Percentiles rank a stretch among this genome's conserved stretches.
phyloP scores from a whole-genome alignment of 2,113 vertebrate genomes.

The Rhea americana region DNA sequence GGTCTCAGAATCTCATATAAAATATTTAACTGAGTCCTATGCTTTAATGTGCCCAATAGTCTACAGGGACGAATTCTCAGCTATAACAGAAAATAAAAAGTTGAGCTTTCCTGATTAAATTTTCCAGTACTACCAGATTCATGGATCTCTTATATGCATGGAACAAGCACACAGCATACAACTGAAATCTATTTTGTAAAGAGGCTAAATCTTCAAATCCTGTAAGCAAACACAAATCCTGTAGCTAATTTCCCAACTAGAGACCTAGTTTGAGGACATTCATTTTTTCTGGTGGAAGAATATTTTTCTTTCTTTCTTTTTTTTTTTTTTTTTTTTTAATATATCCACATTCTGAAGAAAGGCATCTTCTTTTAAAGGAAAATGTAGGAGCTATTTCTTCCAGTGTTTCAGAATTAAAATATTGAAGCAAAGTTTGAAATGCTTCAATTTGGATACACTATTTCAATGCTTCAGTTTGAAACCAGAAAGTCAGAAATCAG shows the following conservation, averaged over 20 bases:
- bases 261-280: not conserved
- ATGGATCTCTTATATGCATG: not conserved
- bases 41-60: not conserved
- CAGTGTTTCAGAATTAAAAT: not conserved
- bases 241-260: not conserved
- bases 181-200: not conserved
- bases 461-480: not conserved
- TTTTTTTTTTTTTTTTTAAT: too few species aligned
- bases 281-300: not conserved
- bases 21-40: not conserved
- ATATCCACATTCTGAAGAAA: not conserved
- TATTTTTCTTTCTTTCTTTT: too few species aligned
- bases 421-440: not conserved
- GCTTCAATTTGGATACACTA: not conserved
- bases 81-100: not conserved
- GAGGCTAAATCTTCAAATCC: not conserved
- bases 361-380: not conserved
- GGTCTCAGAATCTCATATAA: not conserved
- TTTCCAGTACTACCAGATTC: not conserved
- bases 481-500: not conserved
- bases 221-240: not conserved
- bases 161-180: not conserved
- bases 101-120: not conserved
- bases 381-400: not conserved
- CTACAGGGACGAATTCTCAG: not conserved